Evolutionary conservation across 2,888 invertebrate genomes (phyloP).

Genomic region (Operophtera brumata): DNA sequence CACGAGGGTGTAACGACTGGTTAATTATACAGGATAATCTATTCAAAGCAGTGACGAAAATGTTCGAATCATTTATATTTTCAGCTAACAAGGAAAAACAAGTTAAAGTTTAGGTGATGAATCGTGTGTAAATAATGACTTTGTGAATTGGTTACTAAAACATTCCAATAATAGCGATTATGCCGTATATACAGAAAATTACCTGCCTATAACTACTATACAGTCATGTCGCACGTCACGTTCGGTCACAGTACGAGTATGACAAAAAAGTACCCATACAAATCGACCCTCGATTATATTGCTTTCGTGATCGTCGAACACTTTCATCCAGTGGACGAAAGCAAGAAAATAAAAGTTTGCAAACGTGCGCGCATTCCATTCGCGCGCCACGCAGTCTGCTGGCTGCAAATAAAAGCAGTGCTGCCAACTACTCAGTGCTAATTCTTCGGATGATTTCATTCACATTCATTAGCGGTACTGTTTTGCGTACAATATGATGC

Average conservation of each 20-base stretch:
- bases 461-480: conserved; percentile 16
- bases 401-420: conserved; percentile 41
- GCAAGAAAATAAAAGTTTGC: conserved; percentile 40
- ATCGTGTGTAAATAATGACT: conserved; percentile 3
- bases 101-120: conserved; percentile 2
- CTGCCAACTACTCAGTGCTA: conserved; percentile 55
- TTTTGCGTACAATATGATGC: background rate
- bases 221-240: conserved; percentile 48
- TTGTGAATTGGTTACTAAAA: background rate
- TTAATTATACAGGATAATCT: background rate
- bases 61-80: background rate
- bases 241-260: conserved; percentile 38
- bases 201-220: background rate
- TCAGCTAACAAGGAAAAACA: conserved; percentile 5
- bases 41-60: background rate
- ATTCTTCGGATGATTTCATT: conserved; percentile 31
- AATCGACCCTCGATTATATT: conserved; percentile 54
- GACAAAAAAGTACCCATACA: conserved; percentile 44
- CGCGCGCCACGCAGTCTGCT: conserved; percentile 73
- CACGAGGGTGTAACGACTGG: background rate
- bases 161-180: background rate
- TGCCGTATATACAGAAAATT: background rate
- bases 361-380: conserved; percentile 50
- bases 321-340: conserved; percentile 49
- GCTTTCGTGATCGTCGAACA: conserved; percentile 53